Evolutionary conservation across 2,113 vertebrate species (phyloP).

Genomic region (Periophthalmodon schlosseri): DNA sequence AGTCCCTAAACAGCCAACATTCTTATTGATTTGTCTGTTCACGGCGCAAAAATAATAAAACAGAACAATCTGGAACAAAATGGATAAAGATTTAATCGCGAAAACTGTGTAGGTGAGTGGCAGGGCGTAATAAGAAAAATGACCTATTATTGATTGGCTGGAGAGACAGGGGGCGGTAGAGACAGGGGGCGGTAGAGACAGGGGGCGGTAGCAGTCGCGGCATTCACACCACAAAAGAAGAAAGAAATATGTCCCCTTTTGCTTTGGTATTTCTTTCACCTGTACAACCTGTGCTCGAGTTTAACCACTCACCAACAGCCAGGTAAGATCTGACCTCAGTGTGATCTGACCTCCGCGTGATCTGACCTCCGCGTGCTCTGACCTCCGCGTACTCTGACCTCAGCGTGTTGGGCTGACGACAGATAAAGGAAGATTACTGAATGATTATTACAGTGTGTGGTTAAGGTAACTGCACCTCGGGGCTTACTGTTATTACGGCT

Average conservation of each 20-base stretch:
- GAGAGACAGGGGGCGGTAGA: constrained; percentile 30
- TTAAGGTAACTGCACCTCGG: constrained; percentile 55
- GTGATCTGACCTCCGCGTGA: too few relatives aligned
- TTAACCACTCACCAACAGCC: constrained; percentile 32
- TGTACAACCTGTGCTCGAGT: constrained; percentile 16
- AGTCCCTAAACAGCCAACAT: not conserved
- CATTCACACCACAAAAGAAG: constrained; percentile 12
- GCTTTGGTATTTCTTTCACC: constrained; percentile 12
- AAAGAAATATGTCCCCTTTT: constrained; percentile 27
- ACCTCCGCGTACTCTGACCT: too few relatives aligned
- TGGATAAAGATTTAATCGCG: constrained; percentile 10
- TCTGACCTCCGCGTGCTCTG: not conserved
- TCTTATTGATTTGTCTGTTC: not conserved
- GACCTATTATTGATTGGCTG: constrained; percentile 64
- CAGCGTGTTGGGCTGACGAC: constrained; percentile 25
- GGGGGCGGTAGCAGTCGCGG: not conserved
- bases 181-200: too few relatives aligned
- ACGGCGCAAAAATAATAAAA: not conserved
- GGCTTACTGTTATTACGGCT: constrained; percentile 37
- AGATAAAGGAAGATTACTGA: constrained; percentile 49
- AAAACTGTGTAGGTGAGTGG: constrained; percentile 48
- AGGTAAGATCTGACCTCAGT: not conserved
- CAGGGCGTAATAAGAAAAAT: constrained; percentile 65
- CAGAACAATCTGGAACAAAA: constrained; percentile 1
- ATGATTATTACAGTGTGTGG: constrained; percentile 50